phyloP scores from a whole-genome alignment of 2,888 invertebrate species.

The Mamestra brassicae region DNA sequence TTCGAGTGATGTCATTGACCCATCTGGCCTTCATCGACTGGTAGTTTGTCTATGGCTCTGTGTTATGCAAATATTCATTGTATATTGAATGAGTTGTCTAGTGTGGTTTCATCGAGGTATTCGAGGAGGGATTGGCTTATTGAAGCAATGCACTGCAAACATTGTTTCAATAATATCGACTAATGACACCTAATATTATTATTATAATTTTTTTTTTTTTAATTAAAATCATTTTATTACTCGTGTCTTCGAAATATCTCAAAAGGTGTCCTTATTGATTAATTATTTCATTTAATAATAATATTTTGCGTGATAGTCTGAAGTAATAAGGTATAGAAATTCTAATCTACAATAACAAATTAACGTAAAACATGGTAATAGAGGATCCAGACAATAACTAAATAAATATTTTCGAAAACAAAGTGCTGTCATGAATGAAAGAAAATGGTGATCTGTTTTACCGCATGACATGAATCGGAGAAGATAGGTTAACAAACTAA shows the following conservation, averaged over 20 bases:
- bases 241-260: slow-evolving; percentile 11
- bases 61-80: slow-evolving; percentile 50
- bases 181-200: slow-evolving; percentile 13
- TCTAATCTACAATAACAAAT: not conserved
- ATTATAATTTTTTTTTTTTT: too few relatives aligned
- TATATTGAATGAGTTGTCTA: slow-evolving; percentile 23
- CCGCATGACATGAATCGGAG: slow-evolving; percentile 7
- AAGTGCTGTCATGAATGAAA: not conserved
- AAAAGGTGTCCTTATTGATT: slow-evolving; percentile 7
- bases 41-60: slow-evolving; percentile 42
- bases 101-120: slow-evolving; percentile 27
- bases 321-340: not conserved
- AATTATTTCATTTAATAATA: not conserved
- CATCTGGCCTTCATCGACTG: slow-evolving; percentile 57
- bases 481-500: slow-evolving; percentile 13
- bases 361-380: not conserved
- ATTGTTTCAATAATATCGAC: slow-evolving; percentile 6
- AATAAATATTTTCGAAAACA: slow-evolving; percentile 7
- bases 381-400: not conserved
- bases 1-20: slow-evolving; percentile 48
- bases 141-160: slow-evolving; percentile 14
- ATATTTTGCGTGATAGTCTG: not conserved
- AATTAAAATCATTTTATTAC: not conserved
- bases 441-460: slow-evolving; percentile 31
- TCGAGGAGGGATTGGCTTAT: not conserved